Evolutionary conservation across 1,140 invertebrate genomes (phyloP).

Genomic region (Leptopilina boulardi): DNA sequence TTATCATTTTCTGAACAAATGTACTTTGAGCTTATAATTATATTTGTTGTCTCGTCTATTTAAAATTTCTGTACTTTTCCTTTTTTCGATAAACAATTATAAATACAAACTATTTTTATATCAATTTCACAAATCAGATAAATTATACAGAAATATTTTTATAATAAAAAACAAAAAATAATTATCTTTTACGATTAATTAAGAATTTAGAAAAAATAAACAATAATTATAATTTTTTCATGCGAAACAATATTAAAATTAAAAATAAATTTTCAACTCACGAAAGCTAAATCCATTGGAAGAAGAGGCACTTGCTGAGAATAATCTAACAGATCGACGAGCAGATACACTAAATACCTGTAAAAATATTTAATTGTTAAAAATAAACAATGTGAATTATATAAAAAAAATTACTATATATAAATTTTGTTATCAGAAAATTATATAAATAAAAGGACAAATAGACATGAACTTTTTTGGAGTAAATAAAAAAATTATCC

Average conservation of each 20-base stretch:
- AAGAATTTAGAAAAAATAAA: too few relatives aligned
- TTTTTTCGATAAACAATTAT: background rate
- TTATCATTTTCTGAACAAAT: background rate
- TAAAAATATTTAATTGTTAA: constrained; percentile 26
- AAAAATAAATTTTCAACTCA: constrained; percentile 51
- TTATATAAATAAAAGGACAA: background rate
- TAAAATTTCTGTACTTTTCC: constrained; percentile 25
- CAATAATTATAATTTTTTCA: too few relatives aligned
- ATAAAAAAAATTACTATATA: background rate
- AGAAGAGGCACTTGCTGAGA: constrained; percentile 54
- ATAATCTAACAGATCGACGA: constrained; percentile 53
- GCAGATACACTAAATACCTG: constrained; percentile 55
- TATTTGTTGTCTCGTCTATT: background rate
- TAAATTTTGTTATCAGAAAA: too few relatives aligned
- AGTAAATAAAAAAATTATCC: background rate
- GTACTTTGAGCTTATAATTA: background rate
- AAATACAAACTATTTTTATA: background rate
- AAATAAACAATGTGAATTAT: background rate
- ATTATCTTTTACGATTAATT: too few relatives aligned
- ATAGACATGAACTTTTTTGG: background rate
- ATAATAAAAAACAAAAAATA: too few relatives aligned
- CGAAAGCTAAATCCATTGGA: constrained; percentile 66
- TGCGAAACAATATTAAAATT: too few relatives aligned
- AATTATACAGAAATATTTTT: too few relatives aligned
- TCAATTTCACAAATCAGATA: too few relatives aligned